A percentile compares a stretch with the other conserved stretches of the same genome.
Evolutionary conservation across 2,113 vertebrate species (phyloP).

Genomic region (Tragelaphus scriptus): DNA sequence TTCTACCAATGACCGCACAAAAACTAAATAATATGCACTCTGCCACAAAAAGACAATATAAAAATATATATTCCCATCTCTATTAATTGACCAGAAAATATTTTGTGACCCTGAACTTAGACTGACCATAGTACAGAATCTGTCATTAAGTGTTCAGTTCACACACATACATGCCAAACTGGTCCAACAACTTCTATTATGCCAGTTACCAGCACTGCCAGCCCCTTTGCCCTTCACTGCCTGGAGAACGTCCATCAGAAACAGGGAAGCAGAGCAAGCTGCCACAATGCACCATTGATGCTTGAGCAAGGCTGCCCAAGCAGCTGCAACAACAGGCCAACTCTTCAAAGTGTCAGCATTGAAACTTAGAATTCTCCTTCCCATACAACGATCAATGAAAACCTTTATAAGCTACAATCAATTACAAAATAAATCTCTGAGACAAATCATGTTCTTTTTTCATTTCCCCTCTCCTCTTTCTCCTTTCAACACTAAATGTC

Average conservation of each 20-base stretch:
- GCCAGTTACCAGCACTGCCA: constrained; percentile 56
- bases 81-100: constrained; percentile 37
- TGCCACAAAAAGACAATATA: not conserved
- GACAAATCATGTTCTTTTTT: constrained; percentile 48
- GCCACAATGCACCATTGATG: constrained; percentile 77
- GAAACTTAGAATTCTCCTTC: constrained; percentile 67
- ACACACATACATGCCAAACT: constrained; percentile 49
- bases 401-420: constrained; percentile 67
- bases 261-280: constrained; percentile 72
- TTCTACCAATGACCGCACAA: constrained; percentile 13
- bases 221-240: constrained; percentile 56
- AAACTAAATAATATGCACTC: constrained; percentile 17
- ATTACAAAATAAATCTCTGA: constrained; percentile 53
- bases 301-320: constrained; percentile 77
- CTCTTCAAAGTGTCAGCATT: constrained; percentile 76
- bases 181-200: constrained; percentile 55
- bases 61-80: not conserved
- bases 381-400: constrained; percentile 69
- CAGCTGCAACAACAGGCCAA: constrained; percentile 82
- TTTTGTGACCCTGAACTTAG: constrained; percentile 32
- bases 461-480: not conserved
- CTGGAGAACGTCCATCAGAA: constrained; percentile 74
- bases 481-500: constrained; percentile 65
- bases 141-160: constrained; percentile 58
- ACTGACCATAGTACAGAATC: constrained; percentile 34